Evolutionary conservation across 2,797 vertebrate genomes (phyloP), one percentile per base, ranked within the genome.

Genomic region (Loriculus beryllinus): DNA sequence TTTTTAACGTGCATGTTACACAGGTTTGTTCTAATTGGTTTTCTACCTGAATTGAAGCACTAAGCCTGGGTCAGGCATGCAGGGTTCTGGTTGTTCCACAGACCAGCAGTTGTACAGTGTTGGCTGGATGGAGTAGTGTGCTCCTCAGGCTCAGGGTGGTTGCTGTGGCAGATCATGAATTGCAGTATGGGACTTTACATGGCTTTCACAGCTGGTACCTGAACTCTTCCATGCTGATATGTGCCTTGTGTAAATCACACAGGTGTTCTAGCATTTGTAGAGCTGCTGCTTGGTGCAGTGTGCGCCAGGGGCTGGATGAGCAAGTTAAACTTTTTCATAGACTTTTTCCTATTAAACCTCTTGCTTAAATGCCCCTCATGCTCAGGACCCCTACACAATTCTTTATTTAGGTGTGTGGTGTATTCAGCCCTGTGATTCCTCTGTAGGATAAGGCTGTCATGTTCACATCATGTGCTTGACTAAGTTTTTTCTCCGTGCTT

Each of bases 71-170:
- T 9, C 42, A 12, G 40, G 35, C 35, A 2, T 3, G 10, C 22
- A 4, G 22, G 1, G 9, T 13, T 39, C 48, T 2, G 22, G 29
- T 5, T 3, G 37, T 49, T 23, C 29, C 2, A 0, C 1, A 17
- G 14, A 3, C 6, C 21, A 14, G 88, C 59, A 4, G 45, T 9
- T 35, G 28, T 3, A 10, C 1, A 0, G 3, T 2, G 54, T 14
- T 28, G 57, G n/a, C 21, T 57, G 54, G 22, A 25, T 57, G 33
- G 33, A 35, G n/a, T 25, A 25, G 35, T 25, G 22, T 35, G 10
- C 33, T 57, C n/a, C 22, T 25, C n/a, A 57, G 39, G 37, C 21
- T n/a, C 7, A 1, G 48, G 59, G 48, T 6, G 22, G 0, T 12
- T 2, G 1, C 42, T 10, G 49, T 10, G 12, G 28, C 10, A 7